phyloP scores from a whole-genome alignment of 2,888 invertebrate species.

The Lumbricus terrestris region DNA sequence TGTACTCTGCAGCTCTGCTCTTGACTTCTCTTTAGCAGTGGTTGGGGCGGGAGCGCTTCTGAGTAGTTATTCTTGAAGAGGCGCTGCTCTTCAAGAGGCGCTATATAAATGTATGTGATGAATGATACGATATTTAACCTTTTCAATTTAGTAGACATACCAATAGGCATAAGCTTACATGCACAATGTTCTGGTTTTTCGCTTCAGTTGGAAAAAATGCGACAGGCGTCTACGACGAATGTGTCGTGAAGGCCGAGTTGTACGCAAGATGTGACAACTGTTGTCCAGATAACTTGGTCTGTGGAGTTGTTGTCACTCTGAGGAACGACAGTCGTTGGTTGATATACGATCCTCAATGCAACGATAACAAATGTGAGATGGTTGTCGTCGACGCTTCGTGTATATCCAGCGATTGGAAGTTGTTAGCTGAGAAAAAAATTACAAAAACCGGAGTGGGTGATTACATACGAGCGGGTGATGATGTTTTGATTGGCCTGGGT shows the following conservation, averaged over 20 bases:
- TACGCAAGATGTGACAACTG: not conserved
- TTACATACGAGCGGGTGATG: not conserved
- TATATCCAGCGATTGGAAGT: constrained; percentile 3
- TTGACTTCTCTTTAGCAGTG: too few relatives aligned
- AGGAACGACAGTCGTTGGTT: not conserved
- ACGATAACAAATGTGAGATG: not conserved
- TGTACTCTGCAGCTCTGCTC: too few relatives aligned
- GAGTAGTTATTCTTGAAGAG: too few relatives aligned
- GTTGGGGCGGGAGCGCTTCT: too few relatives aligned
- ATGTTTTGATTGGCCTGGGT: not conserved
- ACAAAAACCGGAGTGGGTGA: not conserved
- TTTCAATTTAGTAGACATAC: too few relatives aligned
- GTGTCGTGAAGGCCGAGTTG: not conserved
- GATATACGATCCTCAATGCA: not conserved
- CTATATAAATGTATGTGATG: too few relatives aligned
- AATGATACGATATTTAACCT: too few relatives aligned
- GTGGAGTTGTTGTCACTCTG: not conserved
- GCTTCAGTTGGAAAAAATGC: not conserved
- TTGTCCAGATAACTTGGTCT: not conserved
- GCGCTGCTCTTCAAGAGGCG: too few relatives aligned
- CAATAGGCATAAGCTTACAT: too few relatives aligned
- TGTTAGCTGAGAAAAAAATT: not conserved
- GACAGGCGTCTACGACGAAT: not conserved
- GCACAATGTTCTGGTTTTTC: too few relatives aligned
- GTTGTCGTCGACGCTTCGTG: not conserved